Evolutionary conservation across 1,140 invertebrate genomes (phyloP).

Genomic region (Lutraria rhynchaena): DNA sequence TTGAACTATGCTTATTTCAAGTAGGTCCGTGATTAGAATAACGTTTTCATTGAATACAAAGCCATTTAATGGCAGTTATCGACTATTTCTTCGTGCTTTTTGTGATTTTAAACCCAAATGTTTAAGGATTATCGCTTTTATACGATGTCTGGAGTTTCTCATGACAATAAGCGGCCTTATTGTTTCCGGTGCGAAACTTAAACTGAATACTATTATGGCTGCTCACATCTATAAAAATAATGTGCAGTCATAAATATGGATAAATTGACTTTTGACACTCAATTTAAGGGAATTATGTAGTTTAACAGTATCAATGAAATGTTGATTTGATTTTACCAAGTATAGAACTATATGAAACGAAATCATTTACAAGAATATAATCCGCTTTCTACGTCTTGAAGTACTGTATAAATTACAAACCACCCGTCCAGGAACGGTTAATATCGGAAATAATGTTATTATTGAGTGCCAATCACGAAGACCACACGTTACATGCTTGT

Average conservation of each 20-base stretch:
- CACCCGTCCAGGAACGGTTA: no score
- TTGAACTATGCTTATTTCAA: slow-evolving; percentile 50
- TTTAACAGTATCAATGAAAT: slow-evolving; percentile 55
- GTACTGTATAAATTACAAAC: no score
- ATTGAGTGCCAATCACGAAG: no score
- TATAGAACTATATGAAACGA: no score
- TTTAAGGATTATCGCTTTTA: slow-evolving; percentile 62
- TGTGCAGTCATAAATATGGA: slow-evolving; percentile 43
- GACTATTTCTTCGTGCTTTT: slow-evolving; percentile 53
- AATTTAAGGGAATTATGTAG: slow-evolving; percentile 55
- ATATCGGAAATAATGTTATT: no score
- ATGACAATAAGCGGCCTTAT: slow-evolving; percentile 55
- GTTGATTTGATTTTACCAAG: slow-evolving; percentile 49
- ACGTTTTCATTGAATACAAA: slow-evolving; percentile 52
- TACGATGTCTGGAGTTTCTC: slow-evolving; percentile 50
- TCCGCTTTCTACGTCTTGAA: no score
- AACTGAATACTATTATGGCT: slow-evolving; percentile 52
- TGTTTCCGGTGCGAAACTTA: slow-evolving; percentile 54
- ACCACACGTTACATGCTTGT: no score
- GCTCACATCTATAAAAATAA: slow-evolving; percentile 59
- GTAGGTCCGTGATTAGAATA: slow-evolving; percentile 58
- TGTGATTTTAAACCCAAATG: slow-evolving; percentile 52
- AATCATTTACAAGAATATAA: no score
- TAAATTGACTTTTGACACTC: slow-evolving; percentile 60
- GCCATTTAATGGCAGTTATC: slow-evolving; percentile 56